Percentiles rank a stretch among this genome's conserved stretches.
These are phyloP conservation scores for Sapayoa aenigma DNA, from an alignment of 2,113 vertebrate species.

Conservation along the genomic window DNA sequence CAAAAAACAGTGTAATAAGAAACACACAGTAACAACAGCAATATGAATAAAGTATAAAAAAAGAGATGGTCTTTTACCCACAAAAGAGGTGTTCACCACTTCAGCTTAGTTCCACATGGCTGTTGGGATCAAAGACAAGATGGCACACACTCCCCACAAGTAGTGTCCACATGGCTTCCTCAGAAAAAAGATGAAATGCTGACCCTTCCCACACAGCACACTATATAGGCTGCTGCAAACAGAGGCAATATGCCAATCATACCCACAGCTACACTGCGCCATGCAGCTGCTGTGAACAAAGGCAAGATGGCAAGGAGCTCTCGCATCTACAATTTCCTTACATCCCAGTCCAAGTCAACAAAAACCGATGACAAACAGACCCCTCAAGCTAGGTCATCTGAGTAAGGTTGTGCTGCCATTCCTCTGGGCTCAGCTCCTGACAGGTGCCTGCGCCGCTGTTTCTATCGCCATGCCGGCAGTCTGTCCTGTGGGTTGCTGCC, in stretches of 20 bases:
- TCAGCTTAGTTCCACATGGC: background rate
- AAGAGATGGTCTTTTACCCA: background rate
- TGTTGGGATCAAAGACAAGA: background rate
- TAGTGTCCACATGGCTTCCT: accelerated
- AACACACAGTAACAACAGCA: background rate
- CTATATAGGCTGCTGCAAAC: no score
- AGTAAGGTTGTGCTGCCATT: accelerated
- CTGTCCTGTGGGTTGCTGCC: background rate
- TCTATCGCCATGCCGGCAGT: accelerated
- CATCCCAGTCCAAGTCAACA: background rate
- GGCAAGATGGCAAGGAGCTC: background rate
- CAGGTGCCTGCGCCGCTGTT: accelerated
- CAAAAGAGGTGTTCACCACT: background rate
- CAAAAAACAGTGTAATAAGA: background rate
- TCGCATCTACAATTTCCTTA: background rate
- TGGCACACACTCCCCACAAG: background rate
- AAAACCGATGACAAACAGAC: background rate
- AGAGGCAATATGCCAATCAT: background rate
- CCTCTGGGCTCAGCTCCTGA: background rate
- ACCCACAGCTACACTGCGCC: background rate
- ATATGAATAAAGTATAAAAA: background rate
- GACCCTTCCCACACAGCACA: no score
- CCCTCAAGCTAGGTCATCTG: background rate
- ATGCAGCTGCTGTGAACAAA: accelerated
- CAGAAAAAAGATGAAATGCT: background rate